Evolutionary conservation across 2,113 vertebrate genomes (phyloP).

Genomic region (Phodopus roborovskii): DNA sequence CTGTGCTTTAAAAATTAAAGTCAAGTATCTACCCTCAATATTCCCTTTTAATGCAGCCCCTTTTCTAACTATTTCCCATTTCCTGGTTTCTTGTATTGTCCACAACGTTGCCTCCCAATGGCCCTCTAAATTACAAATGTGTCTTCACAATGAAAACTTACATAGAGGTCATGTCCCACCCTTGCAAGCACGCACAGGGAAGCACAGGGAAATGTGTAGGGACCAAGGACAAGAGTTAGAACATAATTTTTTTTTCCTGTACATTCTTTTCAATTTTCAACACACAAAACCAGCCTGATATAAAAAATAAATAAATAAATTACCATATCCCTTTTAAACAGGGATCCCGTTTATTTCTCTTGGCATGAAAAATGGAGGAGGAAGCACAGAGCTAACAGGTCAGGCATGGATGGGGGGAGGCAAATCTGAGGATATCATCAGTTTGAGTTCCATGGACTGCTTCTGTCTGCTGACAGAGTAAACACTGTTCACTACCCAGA

Average conservation of each 20-base stretch:
- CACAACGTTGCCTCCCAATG: not conserved
- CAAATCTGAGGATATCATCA: not conserved
- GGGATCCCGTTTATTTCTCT: not conserved
- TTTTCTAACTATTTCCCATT: not conserved
- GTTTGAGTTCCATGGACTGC: not conserved
- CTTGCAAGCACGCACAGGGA: not conserved
- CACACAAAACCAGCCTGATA: conserved; percentile 4
- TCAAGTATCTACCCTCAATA: not conserved
- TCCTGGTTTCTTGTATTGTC: not conserved
- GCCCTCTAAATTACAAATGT: not conserved
- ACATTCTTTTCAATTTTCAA: not conserved
- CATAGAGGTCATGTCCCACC: not conserved
- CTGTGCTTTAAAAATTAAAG: not conserved
- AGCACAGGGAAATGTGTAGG: not conserved
- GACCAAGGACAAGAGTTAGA: not conserved
- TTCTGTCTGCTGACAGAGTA: not conserved
- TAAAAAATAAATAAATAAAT: not conserved
- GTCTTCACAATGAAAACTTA: not conserved
- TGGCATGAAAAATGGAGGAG: not conserved
- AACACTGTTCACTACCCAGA: not conserved
- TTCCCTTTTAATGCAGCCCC: not conserved
- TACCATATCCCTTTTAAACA: not conserved
- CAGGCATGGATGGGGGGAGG: not conserved
- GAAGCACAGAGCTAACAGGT: not conserved
- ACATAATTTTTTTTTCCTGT: not conserved